Base-by-base conservation (phyloP, 1,140 invertebrate genomes). In the Gonatopus flavifemur region DNA sequence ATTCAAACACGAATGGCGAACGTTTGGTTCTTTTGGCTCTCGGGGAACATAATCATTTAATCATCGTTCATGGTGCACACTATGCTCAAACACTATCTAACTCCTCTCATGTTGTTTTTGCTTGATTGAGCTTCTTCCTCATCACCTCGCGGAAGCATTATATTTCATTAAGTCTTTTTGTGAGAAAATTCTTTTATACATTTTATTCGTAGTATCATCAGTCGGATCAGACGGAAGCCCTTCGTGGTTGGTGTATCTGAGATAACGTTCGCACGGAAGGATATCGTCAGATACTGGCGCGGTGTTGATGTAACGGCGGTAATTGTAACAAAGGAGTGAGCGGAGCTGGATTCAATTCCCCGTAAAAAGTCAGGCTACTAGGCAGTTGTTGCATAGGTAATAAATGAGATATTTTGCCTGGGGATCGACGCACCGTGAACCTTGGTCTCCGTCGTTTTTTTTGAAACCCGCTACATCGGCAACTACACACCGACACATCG, bases 401-500 rank as follows among this genome's bases (percentile, higher is more conserved):
- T 49, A 89, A 69, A 69, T 89, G 87, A 21, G 85, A 80, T 38
- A 88, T 87, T 72, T 88, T 87, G 16, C 85, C 85, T 32, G 88
- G 86, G 45, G 86, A 88, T 58, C 87, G 80, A 33, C 86, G 81
- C 31, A 88, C 81, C 42, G 85, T 86, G 69, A 86, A 89, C 50
- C 87, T 61, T 57, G 74, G 80, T 72, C 82, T 82, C 64, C 83
- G 82, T 55, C 80, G 80, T 66, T 78, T 82, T 55, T 82, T 82
- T 64, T 81, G 82, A 68, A 84, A 85, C 55, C 85, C 85, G 60
- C 87, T 86, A 75, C 91, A 93, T 44, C 85, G 88, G 75, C 90
- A 93, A 49, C 86, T 89, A 77, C 90, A 93, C 49, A 92, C 89
- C 30, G 89, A 91, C 28, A 84, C 74, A 25, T 83, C 80, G 70